Evolutionary conservation across 2,797 vertebrate genomes (phyloP).

Genomic region (Leptatherina wallacei): DNA sequence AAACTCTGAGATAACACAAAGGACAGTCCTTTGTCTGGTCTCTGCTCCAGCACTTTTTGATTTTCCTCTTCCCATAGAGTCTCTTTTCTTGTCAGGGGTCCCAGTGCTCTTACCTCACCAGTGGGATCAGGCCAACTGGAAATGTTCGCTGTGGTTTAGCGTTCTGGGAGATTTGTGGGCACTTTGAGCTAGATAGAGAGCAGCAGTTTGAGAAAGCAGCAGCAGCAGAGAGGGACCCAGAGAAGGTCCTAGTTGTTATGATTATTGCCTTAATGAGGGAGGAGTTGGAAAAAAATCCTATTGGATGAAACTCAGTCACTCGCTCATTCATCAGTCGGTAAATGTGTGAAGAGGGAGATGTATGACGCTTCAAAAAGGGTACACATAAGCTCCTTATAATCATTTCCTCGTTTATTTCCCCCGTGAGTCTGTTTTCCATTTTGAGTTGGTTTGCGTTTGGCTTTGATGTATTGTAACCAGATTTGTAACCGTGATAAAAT

Average conservation of each 20-base stretch:
- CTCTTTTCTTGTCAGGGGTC: constrained; percentile 70
- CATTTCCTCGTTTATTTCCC: constrained; percentile 51
- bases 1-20: constrained; percentile 47
- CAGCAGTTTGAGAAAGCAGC: constrained; percentile 64
- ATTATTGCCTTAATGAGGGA: constrained; percentile 57
- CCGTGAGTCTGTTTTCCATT: constrained; percentile 46
- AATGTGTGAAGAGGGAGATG: constrained; percentile 7
- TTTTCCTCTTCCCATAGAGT: constrained; percentile 65
- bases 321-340: constrained; percentile 30
- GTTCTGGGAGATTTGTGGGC: constrained; percentile 74
- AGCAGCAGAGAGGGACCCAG: constrained; percentile 17
- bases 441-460: constrained; percentile 15
- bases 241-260: constrained; percentile 28
- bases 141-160: constrained; percentile 78
- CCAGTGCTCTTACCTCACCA: constrained; percentile 79
- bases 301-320: constrained; percentile 23
- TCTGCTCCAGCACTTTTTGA: constrained; percentile 52
- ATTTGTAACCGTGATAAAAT: constrained; percentile 34
- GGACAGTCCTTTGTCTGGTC: constrained; percentile 63
- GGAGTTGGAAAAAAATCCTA: constrained; percentile 17
- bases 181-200: constrained; percentile 78
- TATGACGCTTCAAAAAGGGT: constrained; percentile 23
- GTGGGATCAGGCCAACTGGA: constrained; percentile 80
- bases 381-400: constrained; percentile 40
- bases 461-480: constrained; percentile 30